Percentiles rank a stretch among this genome's conserved stretches.
Conservation (phyloP, 2,797 vertebrate genomes). For the Oophaga sylvatica region DNA sequence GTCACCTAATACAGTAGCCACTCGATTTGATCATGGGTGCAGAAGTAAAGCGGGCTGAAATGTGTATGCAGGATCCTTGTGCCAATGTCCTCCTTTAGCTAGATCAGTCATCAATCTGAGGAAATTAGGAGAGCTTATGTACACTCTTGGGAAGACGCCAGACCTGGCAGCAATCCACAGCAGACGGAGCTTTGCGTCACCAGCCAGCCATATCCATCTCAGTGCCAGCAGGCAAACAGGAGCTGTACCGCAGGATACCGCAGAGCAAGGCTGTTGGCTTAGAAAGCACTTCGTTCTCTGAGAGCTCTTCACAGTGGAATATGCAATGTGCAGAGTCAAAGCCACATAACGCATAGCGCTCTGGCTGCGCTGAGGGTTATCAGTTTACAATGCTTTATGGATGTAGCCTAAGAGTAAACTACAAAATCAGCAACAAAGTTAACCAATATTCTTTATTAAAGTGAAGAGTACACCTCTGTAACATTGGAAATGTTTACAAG, state of each 20-base stretch:
- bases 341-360: not conserved
- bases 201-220: slow-evolving; percentile 59
- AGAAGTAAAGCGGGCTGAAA: not conserved
- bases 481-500: not conserved
- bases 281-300: slow-evolving; percentile 3
- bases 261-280: slow-evolving; percentile 23
- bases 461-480: not conserved
- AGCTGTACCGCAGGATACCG: slow-evolving; percentile 40
- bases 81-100: slow-evolving; percentile 65
- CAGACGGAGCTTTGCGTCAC: slow-evolving; percentile 64
- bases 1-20: not conserved
- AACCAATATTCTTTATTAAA: too few species aligned
- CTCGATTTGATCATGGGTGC: not conserved
- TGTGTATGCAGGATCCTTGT: slow-evolving; percentile 49
- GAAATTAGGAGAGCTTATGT: slow-evolving; percentile 63
- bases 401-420: not conserved
- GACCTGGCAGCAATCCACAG: slow-evolving; percentile 63
- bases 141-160: slow-evolving; percentile 57
- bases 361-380: not conserved
- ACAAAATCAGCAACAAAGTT: not conserved
- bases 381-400: not conserved
- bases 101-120: slow-evolving; percentile 63
- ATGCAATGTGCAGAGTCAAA: not conserved
- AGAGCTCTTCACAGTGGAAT: slow-evolving; percentile 19
- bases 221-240: slow-evolving; percentile 58